Conservation (phyloP, 2,113 vertebrate genomes). For the Plotosus lineatus region DNA sequence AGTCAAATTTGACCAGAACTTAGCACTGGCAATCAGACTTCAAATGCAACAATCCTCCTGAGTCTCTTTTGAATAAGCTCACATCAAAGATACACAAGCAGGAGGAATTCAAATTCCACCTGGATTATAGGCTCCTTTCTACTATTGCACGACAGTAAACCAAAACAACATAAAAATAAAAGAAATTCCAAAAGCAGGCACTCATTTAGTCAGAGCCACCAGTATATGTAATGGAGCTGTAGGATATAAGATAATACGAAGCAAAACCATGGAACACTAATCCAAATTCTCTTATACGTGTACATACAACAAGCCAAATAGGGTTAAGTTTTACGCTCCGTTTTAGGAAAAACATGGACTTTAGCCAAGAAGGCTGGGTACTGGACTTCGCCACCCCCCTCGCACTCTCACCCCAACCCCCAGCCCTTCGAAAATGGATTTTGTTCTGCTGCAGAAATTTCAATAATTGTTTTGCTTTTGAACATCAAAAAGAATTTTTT, state of each 20-base stretch:
- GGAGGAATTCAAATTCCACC: neutral
- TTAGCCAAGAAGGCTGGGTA: neutral
- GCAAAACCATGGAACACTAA: neutral
- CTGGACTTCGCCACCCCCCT: neutral
- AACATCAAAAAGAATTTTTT: neutral
- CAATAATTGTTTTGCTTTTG: neutral
- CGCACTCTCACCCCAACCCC: no score
- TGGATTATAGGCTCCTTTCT: neutral
- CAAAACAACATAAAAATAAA: neutral
- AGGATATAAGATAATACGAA: neutral
- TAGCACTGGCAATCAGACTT: neutral
- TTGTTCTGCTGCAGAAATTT: neutral
- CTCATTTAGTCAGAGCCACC: neutral
- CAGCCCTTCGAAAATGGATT: neutral
- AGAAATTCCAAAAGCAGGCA: neutral
- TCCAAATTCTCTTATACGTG: neutral
- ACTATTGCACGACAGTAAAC: neutral
- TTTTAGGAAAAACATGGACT: neutral
- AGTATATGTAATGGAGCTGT: neutral
- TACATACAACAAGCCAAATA: neutral
- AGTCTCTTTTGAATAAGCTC: slow-evolving; percentile 18
- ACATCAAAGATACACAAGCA: slow-evolving; percentile 5
- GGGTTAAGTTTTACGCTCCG: neutral
- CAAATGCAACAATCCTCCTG: slow-evolving; percentile 13
- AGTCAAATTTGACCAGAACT: slow-evolving; percentile 4